These are phyloP conservation scores for Adoxophyes honmai DNA, from an alignment of 1,140 invertebrate genomes.

Conservation along the genomic window DNA sequence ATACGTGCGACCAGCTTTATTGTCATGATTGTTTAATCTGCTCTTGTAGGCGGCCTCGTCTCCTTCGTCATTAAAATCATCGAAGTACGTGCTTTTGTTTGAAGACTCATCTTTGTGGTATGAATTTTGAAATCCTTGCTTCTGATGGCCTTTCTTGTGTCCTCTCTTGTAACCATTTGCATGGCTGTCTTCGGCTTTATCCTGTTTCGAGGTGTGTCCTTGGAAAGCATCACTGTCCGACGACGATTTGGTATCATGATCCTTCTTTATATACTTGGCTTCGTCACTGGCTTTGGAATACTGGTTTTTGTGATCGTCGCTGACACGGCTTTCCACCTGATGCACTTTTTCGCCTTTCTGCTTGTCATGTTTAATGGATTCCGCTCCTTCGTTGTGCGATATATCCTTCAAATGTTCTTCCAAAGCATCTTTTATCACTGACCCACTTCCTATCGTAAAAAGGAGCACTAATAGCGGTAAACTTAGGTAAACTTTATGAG, in stretches of 20 bases:
- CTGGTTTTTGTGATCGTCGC: slow-evolving; percentile 66
- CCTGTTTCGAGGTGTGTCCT: slow-evolving; percentile 60
- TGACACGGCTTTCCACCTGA: slow-evolving; percentile 58
- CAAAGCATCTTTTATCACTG: slow-evolving; percentile 59
- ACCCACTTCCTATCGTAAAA: slow-evolving; percentile 42
- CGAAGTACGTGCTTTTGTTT: slow-evolving; percentile 81
- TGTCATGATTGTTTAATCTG: slow-evolving; percentile 67
- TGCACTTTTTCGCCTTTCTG: slow-evolving; percentile 68
- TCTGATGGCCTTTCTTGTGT: slow-evolving; percentile 81
- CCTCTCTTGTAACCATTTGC: slow-evolving; percentile 72
- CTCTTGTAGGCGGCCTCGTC: slow-evolving; percentile 76
- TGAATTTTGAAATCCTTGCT: slow-evolving; percentile 80
- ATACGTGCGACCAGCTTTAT: slow-evolving; percentile 68
- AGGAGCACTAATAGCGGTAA: slow-evolving; percentile 42
- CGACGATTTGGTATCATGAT: slow-evolving; percentile 59
- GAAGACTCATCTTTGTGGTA: slow-evolving; percentile 83
- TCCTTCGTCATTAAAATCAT: slow-evolving; percentile 79
- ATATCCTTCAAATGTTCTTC: slow-evolving; percentile 68
- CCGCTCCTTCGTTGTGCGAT: slow-evolving; percentile 55
- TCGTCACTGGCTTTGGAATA: slow-evolving; percentile 68
- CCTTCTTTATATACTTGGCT: slow-evolving; percentile 66
- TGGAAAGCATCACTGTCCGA: slow-evolving; percentile 63
- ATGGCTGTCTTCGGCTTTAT: slow-evolving; percentile 63
- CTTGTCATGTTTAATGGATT: slow-evolving; percentile 61
- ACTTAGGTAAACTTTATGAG: slow-evolving; percentile 35